A percentile compares a stretch with the other conserved stretches of the same genome.
Conservation (phyloP, 2,888 invertebrate species). For the Meandrusa payeni region DNA sequence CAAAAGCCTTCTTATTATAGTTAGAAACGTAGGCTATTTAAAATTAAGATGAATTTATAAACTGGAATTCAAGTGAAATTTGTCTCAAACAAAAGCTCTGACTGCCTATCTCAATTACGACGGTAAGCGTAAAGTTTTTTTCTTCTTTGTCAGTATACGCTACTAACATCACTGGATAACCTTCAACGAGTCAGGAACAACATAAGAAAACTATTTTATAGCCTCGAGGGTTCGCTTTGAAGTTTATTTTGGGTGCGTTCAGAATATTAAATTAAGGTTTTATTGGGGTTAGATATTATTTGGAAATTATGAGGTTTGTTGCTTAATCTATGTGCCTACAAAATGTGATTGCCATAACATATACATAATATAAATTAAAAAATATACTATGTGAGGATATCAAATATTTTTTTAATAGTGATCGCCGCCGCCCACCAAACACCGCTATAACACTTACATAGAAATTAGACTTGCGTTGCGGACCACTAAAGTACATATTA, state of each 20-base stretch:
- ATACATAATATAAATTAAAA: no score
- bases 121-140: not conserved
- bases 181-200: constrained; percentile 42
- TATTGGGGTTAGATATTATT: constrained; percentile 49
- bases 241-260: constrained; percentile 58
- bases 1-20: no score
- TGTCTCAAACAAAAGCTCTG: no score
- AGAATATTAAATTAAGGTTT: constrained; percentile 51
- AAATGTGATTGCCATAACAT: constrained; percentile 26
- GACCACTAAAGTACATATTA: no score
- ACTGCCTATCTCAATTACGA: not conserved
- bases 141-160: constrained; percentile 37
- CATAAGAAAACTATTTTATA: constrained; percentile 65
- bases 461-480: no score
- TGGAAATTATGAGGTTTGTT: constrained; percentile 41
- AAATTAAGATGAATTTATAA: no score
- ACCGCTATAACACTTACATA: no score
- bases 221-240: constrained; percentile 48
- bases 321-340: constrained; percentile 19
- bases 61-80: no score
- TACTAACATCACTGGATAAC: constrained; percentile 50
- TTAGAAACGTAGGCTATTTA: no score
- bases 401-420: no score
- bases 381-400: no score
- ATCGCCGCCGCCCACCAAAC: no score